Base-by-base conservation (phyloP, 2,888 invertebrate species). In the Glaucopsyche alexis region DNA sequence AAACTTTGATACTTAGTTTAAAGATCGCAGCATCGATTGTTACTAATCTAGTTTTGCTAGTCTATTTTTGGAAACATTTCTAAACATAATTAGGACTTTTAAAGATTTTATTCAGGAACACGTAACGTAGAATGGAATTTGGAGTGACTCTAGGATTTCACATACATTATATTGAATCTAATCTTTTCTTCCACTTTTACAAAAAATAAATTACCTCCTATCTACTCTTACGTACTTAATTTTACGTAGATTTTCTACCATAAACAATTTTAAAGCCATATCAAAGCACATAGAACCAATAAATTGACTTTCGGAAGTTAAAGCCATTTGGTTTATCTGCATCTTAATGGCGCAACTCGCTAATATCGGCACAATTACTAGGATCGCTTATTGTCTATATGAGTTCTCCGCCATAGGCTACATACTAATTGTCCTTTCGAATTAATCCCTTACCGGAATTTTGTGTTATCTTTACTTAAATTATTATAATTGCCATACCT, bases 321-420 rank as follows among this genome's bases (percentile, higher is more conserved):
- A 77, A 79, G 78, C 82, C 82, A 84, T 86, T 81, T 84, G 86
- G 77, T 80, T 81, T 89, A 91, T 90, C 90, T 87, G 71, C 75
- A 91, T 92, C 91, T 92, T 82, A 91, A 92, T 86, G 84, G 87
- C 80, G 84, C 81, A 83, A 81, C 84, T 79, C 81, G 78, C 82
- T 80, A 82, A 83, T 84, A 86, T 87, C 86, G 84, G 84, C 82
- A 85, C 87, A 88, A 91, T 91, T 91, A 91, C 83, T 84, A 79
- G 78, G 78, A 76, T 81, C 85, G 82, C 84, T 85, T 81, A 84
- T 87, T 84, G 84, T 78, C 81, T 81, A 78, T 81, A 81, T 81
- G 80, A 80, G 79, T 82, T 81, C 42, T 42, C 8, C 79, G 89
- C 90, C 87, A 77, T 77, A 80, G 88, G 91, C 90, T 79, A 85